Conservation (phyloP, 1,140 invertebrate genomes). For the Planococcus citri region DNA sequence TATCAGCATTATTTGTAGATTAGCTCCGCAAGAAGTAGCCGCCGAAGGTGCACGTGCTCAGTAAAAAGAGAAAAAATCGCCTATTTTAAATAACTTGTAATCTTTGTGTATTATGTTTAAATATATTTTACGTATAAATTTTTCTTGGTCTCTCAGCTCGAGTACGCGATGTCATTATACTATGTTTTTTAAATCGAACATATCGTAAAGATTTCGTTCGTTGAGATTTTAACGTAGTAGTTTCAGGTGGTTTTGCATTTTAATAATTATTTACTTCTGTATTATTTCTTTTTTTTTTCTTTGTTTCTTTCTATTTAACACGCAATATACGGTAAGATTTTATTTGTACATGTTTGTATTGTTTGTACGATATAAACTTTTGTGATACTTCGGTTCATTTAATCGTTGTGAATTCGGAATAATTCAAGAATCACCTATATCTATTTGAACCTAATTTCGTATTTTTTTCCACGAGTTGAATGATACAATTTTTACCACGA, state of each 20-base stretch:
- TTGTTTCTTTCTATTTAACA: neutral
- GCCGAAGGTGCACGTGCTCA: neutral
- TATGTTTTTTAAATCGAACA: neutral
- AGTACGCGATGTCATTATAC: neutral
- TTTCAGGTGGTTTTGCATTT: neutral
- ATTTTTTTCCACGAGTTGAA: no score
- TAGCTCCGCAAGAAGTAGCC: constrained; percentile 24
- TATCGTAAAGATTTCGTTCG: no score
- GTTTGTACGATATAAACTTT: neutral
- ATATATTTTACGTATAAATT: neutral
- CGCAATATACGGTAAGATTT: neutral
- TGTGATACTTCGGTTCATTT: neutral
- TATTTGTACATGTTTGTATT: neutral
- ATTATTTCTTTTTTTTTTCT: no score
- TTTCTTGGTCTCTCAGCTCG: neutral
- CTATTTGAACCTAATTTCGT: no score
- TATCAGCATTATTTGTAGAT: constrained; percentile 26
- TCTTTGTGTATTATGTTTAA: neutral
- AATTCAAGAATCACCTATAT: no score
- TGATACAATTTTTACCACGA: no score
- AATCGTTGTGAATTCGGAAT: no score
- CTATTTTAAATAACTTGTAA: no score
- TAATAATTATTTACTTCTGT: no score
- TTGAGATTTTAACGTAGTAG: neutral
- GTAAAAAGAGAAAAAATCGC: no score